Evolutionary conservation across 2,797 vertebrate species (phyloP).

Genomic region (Enteromius mattozi): DNA sequence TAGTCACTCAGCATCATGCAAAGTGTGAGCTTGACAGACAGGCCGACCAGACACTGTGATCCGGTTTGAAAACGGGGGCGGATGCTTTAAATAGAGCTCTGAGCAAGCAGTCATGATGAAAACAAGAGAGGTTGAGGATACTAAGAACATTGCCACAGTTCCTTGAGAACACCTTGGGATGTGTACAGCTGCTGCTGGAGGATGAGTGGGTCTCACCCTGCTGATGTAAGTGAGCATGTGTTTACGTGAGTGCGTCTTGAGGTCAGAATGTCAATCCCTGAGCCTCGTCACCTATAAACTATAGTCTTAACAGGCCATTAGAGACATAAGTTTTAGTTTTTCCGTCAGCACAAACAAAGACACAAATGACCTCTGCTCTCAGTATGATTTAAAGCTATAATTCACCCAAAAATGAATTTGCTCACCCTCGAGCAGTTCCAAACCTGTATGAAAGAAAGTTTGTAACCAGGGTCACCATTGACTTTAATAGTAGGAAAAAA

Average conservation of each 20-base stretch:
- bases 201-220: background rate
- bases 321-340: background rate
- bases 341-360: background rate
- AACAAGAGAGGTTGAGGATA: conserved; percentile 32
- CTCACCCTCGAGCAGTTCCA: too few species aligned
- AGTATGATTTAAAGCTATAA: background rate
- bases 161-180: too few species aligned
- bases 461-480: too few species aligned
- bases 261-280: conserved; percentile 28
- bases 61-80: background rate
- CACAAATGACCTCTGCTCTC: background rate
- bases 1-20: background rate
- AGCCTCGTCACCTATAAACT: conserved; percentile 37
- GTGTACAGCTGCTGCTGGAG: background rate
- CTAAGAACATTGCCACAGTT: conserved; percentile 8
- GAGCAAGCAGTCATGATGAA: conserved; percentile 9
- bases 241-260: conserved; percentile 21
- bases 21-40: conserved; percentile 21
- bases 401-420: too few species aligned
- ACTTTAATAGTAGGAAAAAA: too few species aligned
- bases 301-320: conserved; percentile 26
- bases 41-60: background rate
- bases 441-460: too few species aligned
- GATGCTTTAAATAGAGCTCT: conserved; percentile 38
- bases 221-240: conserved; percentile 16